Base-by-base conservation (phyloP, 2,888 invertebrate species). In the Lobophora halterata region DNA sequence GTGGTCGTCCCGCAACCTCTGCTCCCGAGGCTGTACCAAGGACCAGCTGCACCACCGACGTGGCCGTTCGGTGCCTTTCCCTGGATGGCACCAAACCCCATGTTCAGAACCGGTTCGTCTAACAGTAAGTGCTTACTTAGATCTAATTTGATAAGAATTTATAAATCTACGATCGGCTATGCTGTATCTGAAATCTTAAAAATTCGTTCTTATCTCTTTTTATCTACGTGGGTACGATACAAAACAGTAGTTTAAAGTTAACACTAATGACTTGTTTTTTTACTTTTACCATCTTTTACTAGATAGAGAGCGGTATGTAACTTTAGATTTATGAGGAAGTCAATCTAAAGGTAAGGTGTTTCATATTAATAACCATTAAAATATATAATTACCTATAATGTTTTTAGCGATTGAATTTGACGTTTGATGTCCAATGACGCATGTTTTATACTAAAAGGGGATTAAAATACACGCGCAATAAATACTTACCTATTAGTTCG, bases 1-100 rank as follows among this genome's bases (percentile, higher is more conserved):
- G 91, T 92, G 30, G 87, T 92, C 52, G 89, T 92, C 31, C 92
- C 92, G 1, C 92, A 92, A 71, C 92, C 92, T 30, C 71, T 92
- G 53, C 75, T 92, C 61, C 91, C 91, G 45, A 79, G 92, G 65
- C 71, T 91, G 54, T 85, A 88, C 50, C 89, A 88, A 44, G 87
- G 87, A 0, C 89, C 80, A 2, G 83, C 88, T 54, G 82, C 89
- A 49, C 87, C 91, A 55, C 79, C 77, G 57, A 61, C 76, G 36
- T 90, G 91, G 91, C 89, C 89, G 30, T 89, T 92, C 52, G 89
- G 92, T 9, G 91, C 92, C 40, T 91, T 92, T 53, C 90, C 91
- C 8, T 91, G 91, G 89, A 88, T 92, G 77, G 88, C 90, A 6
- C 90, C 89, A 11, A 90, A 89, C 57, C 90, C 88, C 1, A 89